Base-by-base conservation (phyloP, 2,113 vertebrate species). In the Brienomyrus longianalis region DNA sequence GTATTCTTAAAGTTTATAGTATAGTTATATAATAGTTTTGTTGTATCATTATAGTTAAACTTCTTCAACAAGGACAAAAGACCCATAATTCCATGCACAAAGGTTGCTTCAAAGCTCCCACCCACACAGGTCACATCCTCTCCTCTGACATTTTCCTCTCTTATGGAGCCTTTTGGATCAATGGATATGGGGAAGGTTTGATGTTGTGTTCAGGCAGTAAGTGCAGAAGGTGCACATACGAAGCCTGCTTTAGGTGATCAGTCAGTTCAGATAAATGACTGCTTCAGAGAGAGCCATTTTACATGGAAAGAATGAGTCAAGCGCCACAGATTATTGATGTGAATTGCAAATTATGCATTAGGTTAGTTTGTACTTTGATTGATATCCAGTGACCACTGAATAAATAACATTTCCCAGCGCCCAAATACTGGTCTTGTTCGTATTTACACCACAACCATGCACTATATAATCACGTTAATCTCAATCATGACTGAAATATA, bases 131-230 rank as follows among this genome's bases (percentile, higher is more conserved):
- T 90, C 90, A 91, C 90, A 91, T 92, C 70, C 91, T 91, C 83
- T 91, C 86, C 74, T 89, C 91, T 94, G 94, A 95, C 94, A 95
- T 95, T 95, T 95, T 92, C 84, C 85, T 85, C 89, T 90, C 89
- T 84, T 89, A 91, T 91, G 91, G 92, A 88, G 86, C 89, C 90
- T 90, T 83, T 89, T 89, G 91, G 93, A 54, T 85, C 83, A 88
- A 90, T 87, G 27, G 54, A 8, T 80, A 62, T 89, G 83, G 50
- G 62, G 88, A 83, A n/a, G 43, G 87, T 88, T 88, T 88, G 87
- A 88, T 88, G 87, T 56, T 59, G 86, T 52, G 59, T 48, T 88
- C 62, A 13, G 23, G 48, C 87, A 27, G 59, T 23, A 70, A n/a
- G 17, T 45, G 31, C 21, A 35, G 21, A 23, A 27, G 11, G 52